Percentiles rank a stretch among this genome's conserved stretches.
phyloP scores from a whole-genome alignment of 64 coral and sea anemone species.

The Anthopleura sola region DNA sequence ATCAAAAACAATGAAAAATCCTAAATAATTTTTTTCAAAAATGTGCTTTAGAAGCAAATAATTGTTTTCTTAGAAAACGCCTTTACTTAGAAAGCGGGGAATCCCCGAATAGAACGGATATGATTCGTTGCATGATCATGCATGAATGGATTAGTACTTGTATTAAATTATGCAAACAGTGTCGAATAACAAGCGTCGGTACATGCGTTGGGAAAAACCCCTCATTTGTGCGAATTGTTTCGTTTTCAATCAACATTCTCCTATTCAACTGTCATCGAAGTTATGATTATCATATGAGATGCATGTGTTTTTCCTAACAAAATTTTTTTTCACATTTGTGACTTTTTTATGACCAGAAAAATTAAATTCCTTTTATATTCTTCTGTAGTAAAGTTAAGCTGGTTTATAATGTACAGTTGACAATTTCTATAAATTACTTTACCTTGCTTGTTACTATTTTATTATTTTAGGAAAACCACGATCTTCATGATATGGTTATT shows the following conservation, averaged over 20 bases:
- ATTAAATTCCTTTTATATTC: too few relatives aligned
- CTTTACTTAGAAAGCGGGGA: background rate
- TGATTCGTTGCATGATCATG: background rate
- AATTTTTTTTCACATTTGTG: too few relatives aligned
- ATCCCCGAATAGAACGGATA: background rate
- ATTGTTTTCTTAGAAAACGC: slow-evolving; percentile 5
- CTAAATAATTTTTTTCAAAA: background rate
- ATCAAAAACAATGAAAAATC: background rate
- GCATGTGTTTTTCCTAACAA: background rate
- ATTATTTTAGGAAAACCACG: slow-evolving; percentile 61
- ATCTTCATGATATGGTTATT: slow-evolving; percentile 84
- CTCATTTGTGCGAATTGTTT: background rate
- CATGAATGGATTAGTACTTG: too few relatives aligned
- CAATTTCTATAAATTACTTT: too few relatives aligned
- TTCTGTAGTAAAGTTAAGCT: too few relatives aligned
- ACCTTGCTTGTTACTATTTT: background rate
- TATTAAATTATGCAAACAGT: too few relatives aligned
- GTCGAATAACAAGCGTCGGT: too few relatives aligned
- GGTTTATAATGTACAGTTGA: too few relatives aligned
- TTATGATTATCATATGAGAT: too few relatives aligned
- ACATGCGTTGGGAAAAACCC: background rate
- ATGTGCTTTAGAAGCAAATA: background rate
- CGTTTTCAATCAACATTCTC: background rate
- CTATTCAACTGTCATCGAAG: too few relatives aligned
- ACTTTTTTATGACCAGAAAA: background rate